Evolutionary conservation across 2,888 invertebrate genomes (phyloP), one percentile per base, ranked within the genome.

Genomic region (Campaea margaritaria): DNA sequence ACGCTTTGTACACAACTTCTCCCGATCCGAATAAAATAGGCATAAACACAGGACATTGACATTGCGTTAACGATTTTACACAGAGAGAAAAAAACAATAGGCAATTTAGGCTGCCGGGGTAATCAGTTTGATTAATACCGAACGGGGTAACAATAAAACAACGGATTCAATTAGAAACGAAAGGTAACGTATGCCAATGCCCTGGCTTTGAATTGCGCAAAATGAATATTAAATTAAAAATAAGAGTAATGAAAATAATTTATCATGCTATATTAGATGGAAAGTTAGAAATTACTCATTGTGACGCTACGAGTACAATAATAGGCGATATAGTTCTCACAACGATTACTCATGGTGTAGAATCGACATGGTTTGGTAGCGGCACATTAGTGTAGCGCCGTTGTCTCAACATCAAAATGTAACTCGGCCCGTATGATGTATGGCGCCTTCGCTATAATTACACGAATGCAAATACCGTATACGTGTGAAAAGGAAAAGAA

Each of bases 181-280:
- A 90, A 88, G 85, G 89, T 90, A 91, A 86, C 89, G 89, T 93
- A 94, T 96, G 96, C 96, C 97, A 97, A 96, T 97, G 97, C 96
- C 97, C 97, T 97, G 97, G 96, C 96, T 95, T 93, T 92, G 87
- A 89, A 90, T 91, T 86, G 90, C 89, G 88, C 89, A 86, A 93
- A 91, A 89, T 88, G 89, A 91, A 90, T 85, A 87, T 84, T 85
- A 85, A 85, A 81, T 83, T 84, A 85, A 86, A 83, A 83, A 81
- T 78, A 85, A 87, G 83, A 88, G 79, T 89, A 91, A 90, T 89
- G 89, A 90, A 79, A 89, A 88, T 86, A 87, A 90, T 91, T 89
- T 75, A 91, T 91, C 92, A 92, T 91, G 92, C 91, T 83, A 86
- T 84, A 91, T 89, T 89, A 90, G 87, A 86, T 87, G 88, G 89